Conservation (phyloP, 2,888 invertebrate genomes). For the Trilocha varians region DNA sequence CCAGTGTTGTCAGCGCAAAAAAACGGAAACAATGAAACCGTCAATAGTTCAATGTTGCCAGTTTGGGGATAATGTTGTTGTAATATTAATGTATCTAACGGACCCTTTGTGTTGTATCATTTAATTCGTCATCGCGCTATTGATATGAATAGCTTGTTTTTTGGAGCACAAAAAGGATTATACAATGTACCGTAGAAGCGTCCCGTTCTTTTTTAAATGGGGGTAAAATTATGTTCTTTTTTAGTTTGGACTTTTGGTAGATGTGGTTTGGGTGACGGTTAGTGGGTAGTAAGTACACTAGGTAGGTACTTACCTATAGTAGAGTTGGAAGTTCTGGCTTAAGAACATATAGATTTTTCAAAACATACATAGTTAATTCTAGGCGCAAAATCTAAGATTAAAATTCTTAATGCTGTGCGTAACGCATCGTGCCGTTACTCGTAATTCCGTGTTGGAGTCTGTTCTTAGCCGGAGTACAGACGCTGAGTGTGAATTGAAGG, state of each 20-base stretch:
- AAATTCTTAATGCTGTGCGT: too few species aligned
- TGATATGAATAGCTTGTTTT: slow-evolving; percentile 31
- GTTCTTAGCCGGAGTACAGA: too few species aligned
- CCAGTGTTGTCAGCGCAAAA: slow-evolving; percentile 12
- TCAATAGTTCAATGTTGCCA: slow-evolving; percentile 27
- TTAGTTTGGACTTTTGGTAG: background rate
- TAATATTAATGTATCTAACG: slow-evolving; percentile 67
- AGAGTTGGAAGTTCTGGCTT: too few species aligned
- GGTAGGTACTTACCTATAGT: too few species aligned
- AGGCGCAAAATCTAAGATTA: too few species aligned
- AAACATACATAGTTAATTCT: too few species aligned
- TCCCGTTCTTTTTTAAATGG: slow-evolving; percentile 5
- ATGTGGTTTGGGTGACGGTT: too few species aligned
- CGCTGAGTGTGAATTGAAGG: too few species aligned
- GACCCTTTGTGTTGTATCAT: slow-evolving; percentile 47
- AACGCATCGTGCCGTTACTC: too few species aligned
- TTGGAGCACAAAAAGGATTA: slow-evolving; percentile 38
- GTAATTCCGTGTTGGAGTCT: too few species aligned
- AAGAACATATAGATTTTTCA: too few species aligned
- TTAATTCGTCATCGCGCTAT: slow-evolving; percentile 34
- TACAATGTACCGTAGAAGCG: slow-evolving; percentile 14
- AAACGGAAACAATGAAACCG: background rate
- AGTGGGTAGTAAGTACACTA: too few species aligned
- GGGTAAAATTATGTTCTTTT: background rate
- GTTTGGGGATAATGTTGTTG: slow-evolving; percentile 55